phyloP scores from a whole-genome alignment of 2,797 vertebrate species.

The Coracias cyanogaster region DNA sequence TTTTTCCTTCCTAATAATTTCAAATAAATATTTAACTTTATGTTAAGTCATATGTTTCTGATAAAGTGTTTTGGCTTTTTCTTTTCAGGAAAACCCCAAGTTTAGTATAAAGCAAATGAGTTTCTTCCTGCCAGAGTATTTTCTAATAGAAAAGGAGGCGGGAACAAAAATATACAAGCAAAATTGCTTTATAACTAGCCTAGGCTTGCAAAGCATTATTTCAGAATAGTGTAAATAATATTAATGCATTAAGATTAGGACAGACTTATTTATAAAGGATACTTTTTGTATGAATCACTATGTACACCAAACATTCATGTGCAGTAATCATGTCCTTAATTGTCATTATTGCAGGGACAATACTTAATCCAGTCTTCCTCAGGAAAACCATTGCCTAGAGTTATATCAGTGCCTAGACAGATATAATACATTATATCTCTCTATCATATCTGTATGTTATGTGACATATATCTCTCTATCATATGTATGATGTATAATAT shows the following conservation, averaged over 20 bases:
- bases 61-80: not conserved
- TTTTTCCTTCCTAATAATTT: not conserved
- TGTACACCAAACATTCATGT: not conserved
- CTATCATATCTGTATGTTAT: not conserved
- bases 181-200: not conserved
- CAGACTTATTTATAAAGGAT: not conserved
- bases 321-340: not conserved
- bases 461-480: not conserved
- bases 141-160: not conserved
- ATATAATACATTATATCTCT: not conserved
- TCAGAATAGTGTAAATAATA: not conserved
- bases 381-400: not conserved
- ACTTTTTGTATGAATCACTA: constrained; percentile 5
- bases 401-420: not conserved
- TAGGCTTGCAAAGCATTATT: not conserved
- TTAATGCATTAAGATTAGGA: not conserved
- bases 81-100: not conserved
- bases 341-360: not conserved
- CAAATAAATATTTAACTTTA: not conserved
- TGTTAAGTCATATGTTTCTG: not conserved
- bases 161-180: not conserved
- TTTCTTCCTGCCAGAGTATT: not conserved
- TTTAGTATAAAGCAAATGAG: not conserved
- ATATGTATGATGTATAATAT: not conserved
- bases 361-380: not conserved